Base-by-base conservation (phyloP, 2,888 invertebrate genomes). In the Lamellibrachia satsuma region DNA sequence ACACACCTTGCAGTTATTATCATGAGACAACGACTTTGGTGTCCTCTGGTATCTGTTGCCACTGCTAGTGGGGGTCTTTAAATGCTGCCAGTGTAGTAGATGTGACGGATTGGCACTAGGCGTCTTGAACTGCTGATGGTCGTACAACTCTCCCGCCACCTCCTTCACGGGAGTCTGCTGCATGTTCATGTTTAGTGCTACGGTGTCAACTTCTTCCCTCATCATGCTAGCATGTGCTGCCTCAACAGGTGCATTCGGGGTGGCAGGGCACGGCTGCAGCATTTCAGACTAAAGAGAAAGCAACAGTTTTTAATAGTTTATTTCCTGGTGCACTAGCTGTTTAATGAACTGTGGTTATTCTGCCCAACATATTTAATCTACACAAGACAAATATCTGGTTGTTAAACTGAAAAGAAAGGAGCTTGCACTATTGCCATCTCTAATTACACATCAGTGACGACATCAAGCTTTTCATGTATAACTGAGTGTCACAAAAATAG, bases 81-180 rank as follows among this genome's bases (percentile, higher is more conserved):
- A n/a, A 39, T 92, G 91, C 52, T 91, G 90, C 51, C 52, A 39
- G 22, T 90, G 92, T 8, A 60, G 92, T 57, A 60, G 39, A 39
- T 52, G 91, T 22, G 60, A 52, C 6, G 90, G 92, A 57, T 92
- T 90, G 11, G 92, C 60, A 60, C 92, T 92, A 9, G 92, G 92
- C 11, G 92, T 92, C 57, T 91, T 55, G 91, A 91, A 92, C 91
- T 92, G 92, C 27, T 92, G 92, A 9, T 91, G 90, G 52, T 92
- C 60, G 91, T 75, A 75, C 4, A 22, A 11, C 75, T 75, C 75
- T 22, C 75, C 75, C 2, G 2, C 22, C 22, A n/a, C 6, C 6
- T 22, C 75, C 22, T 75, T 75, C 22, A 75, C 22, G 15, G 75
- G 75, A 6, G 75, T 75, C 75, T 75, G 75, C 75, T 75, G 75